A percentile compares a stretch with the other conserved stretches of the same genome.
These are phyloP conservation scores for Paracentrotus lividus DNA, from an alignment of 53 echinoderm and acorn worm genomes.

Conservation along the genomic window DNA sequence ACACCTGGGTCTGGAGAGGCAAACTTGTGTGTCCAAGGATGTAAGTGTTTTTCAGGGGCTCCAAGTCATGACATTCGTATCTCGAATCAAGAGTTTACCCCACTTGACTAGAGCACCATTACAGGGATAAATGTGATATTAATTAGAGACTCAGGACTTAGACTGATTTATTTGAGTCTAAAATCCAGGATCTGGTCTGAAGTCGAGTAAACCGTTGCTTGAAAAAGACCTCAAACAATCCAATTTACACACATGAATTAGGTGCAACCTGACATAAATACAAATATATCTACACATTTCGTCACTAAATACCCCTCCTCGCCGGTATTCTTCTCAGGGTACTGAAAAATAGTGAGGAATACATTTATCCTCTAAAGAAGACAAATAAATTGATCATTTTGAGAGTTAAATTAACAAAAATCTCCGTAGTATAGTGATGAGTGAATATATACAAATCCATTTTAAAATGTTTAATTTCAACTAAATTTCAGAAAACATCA, in stretches of 20 bases:
- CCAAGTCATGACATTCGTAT: too few species aligned
- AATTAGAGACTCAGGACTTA: too few species aligned
- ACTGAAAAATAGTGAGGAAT: neutral
- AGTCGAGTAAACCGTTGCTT: too few species aligned
- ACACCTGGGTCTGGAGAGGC: too few species aligned
- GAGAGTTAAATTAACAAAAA: neutral
- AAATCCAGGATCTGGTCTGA: too few species aligned
- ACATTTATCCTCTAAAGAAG: neutral
- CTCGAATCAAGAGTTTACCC: too few species aligned
- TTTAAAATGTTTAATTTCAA: neutral
- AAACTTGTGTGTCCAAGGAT: too few species aligned
- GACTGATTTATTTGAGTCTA: too few species aligned
- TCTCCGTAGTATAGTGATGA: neutral
- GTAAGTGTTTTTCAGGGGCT: too few species aligned
- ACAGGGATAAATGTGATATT: too few species aligned
- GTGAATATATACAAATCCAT: conserved; percentile 10
- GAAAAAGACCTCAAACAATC: neutral
- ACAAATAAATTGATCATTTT: neutral
- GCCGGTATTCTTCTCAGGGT: neutral
- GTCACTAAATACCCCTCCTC: too few species aligned
- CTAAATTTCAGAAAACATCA: neutral
- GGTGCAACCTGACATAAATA: neutral
- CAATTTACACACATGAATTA: neutral
- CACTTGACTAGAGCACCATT: too few species aligned
- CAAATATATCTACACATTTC: neutral